Evolutionary conservation across 2,113 vertebrate genomes (phyloP).

Genomic region (chimpanzee (Pan troglodytes)): NHGRI_mPanTro3-v2.1_pri NC_072417.2:77251001-77251500

Average conservation of each 20-base stretch:
- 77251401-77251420: not conserved
- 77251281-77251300: no score
- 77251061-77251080: not conserved
- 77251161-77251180: not conserved
- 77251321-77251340: no score
- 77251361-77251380: not conserved
- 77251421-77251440: not conserved
- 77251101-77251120: not conserved
- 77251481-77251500: not conserved
- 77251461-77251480: not conserved
- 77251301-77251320: no score
- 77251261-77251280: no score
- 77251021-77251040: constrained; percentile 33
- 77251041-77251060: not conserved
- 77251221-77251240: not conserved
- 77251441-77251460: not conserved
- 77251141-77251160: not conserved
- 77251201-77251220: not conserved
- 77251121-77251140: no score
- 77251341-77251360: not conserved
- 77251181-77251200: not conserved
- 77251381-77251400: not conserved
- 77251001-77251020: not conserved
- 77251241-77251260: no score
- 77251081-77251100: not conserved